Conservation (phyloP, 2,888 invertebrate species). For the Rhyacophila evoluta region DNA sequence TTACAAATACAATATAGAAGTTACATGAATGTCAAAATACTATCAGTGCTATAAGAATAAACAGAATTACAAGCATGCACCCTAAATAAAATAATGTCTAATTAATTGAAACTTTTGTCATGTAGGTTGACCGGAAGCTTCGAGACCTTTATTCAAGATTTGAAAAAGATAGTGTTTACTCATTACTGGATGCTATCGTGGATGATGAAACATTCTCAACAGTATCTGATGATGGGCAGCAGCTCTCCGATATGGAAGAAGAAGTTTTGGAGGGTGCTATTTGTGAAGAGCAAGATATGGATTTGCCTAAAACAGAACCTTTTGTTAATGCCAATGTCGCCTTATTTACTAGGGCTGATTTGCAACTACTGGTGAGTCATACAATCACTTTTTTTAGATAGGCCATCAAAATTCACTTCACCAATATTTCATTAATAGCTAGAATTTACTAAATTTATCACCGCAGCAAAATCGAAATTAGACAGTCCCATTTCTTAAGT, state of each 20-base stretch:
- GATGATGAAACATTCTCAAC: conserved; percentile 61
- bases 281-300: conserved; percentile 55
- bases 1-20: too few relatives aligned
- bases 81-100: too few relatives aligned
- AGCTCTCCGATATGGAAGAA: conserved; percentile 34
- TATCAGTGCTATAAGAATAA: too few relatives aligned
- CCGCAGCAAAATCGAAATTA: too few relatives aligned
- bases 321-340: conserved; percentile 57
- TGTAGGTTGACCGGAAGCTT: conserved; percentile 62
- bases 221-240: conserved; percentile 36
- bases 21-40: too few relatives aligned
- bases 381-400: background rate
- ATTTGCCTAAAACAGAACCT: conserved; percentile 50
- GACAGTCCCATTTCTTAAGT: too few relatives aligned
- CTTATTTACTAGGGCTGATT: conserved; percentile 61
- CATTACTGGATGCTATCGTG: conserved; percentile 79
- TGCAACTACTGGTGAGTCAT: conserved; percentile 59
- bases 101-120: conserved; percentile 68
- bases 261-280: conserved; percentile 40
- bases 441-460: too few relatives aligned
- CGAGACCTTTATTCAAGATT: conserved; percentile 84
- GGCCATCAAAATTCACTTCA: too few relatives aligned
- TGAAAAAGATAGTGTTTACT: conserved; percentile 83
- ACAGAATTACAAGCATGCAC: too few relatives aligned
- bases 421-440: too few relatives aligned